Evolutionary conservation across 2,113 vertebrate species (phyloP), one percentile per base, ranked within the genome.

Genomic region (Alces alces): DNA sequence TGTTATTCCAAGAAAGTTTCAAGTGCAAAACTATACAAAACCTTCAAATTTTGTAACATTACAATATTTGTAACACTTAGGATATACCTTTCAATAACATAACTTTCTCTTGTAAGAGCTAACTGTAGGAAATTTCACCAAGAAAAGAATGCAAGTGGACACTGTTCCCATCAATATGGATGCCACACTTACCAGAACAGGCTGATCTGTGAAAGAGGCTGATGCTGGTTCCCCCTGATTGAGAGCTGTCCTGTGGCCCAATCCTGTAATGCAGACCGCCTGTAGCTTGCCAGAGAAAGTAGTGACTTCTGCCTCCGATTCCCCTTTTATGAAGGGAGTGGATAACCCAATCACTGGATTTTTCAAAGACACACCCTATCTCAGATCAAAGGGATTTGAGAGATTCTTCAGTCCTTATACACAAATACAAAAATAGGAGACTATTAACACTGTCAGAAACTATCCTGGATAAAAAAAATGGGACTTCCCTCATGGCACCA

Each of bases 321-420:
- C 43, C 45, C 8, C 52, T 91, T 93, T 97, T 76, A 93, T 76
- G 12, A 30, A 73, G 61, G 36, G 25, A 64, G 45, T 23, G 30
- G 17, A 27, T 87, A 87, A 91, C 2, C 43, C 60, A 60, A 64
- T 87, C 7, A 64, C 11, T 1, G 3, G 21, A 27, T 64, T 86
- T 82, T 82, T 27, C 57, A 28, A 36, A 82, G 82, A 33, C 3
- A 83, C 23, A 50, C 25, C 89, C 54, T 84, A 6, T 39, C 58
- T 66, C 50, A 7, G 0, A 25, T 88, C 9, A 55, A 52, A 8
- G 10, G 19, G 45, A 61, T 39, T 61, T 19, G 10, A 58, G 17
- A 8, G 5, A 52, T 79, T 52, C n/a, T 39, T 60, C 13, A n/a
- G 64, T 58, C 57, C 66, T 92, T 66, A 66, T 47, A 82, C 5